A percentile compares a stretch with the other conserved stretches of the same genome.
Conservation (phyloP, 2,113 vertebrate species). For the Eretmochelys imbricata region DNA sequence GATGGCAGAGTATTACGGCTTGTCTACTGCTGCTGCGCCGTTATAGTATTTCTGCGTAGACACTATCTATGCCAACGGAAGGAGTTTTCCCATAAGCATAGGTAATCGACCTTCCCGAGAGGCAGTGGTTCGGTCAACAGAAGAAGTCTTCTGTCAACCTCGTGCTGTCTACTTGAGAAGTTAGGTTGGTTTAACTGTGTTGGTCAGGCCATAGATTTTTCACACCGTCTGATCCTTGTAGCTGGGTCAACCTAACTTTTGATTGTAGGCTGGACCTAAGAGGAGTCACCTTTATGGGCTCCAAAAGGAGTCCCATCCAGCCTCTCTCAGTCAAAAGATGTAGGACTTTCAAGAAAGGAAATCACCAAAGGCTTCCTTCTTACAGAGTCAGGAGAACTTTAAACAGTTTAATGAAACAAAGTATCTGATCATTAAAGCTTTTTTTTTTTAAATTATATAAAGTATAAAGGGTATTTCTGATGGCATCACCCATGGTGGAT, state of each 20-base stretch:
- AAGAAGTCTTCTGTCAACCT: neutral
- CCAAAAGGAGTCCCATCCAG: neutral
- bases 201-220: neutral
- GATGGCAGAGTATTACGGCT: too few relatives aligned
- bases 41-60: too few relatives aligned
- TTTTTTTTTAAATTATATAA: neutral
- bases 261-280: neutral
- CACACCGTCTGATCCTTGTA: neutral
- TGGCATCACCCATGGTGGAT: neutral
- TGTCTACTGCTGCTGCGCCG: too few relatives aligned
- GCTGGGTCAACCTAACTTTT: neutral
- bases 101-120: neutral
- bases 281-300: accelerated
- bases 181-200: neutral
- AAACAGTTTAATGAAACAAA: neutral
- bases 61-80: too few relatives aligned
- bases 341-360: neutral
- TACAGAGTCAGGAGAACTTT: accelerated
- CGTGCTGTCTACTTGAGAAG: neutral
- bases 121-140: neutral
- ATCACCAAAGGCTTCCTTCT: neutral
- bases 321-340: neutral
- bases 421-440: neutral
- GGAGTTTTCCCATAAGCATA: neutral
- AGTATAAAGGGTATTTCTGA: neutral